A percentile compares a stretch with the other conserved stretches of the same genome.
Conservation (phyloP, 2,888 invertebrate genomes). For the Periphyllus acericola region DNA sequence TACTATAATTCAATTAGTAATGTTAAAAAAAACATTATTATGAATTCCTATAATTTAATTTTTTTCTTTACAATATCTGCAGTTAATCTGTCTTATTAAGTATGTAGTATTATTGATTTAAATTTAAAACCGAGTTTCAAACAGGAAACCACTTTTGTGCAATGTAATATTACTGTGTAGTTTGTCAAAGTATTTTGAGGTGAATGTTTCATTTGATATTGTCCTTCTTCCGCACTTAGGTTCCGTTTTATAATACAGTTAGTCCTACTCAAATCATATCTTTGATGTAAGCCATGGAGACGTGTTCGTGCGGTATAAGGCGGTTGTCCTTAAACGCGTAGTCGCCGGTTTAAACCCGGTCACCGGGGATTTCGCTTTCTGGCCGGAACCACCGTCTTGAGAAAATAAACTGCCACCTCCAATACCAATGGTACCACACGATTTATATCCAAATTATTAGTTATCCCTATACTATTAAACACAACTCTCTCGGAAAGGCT, state of each 20-base stretch:
- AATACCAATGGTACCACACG: too few species aligned
- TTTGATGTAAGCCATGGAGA: not conserved
- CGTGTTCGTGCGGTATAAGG: too few species aligned
- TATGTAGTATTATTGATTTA: not conserved
- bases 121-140: not conserved
- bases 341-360: not conserved
- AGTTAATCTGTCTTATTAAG: not conserved
- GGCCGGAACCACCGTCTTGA: too few species aligned
- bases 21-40: not conserved
- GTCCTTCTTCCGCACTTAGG: not conserved
- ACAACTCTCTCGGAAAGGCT: too few species aligned
- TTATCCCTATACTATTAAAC: too few species aligned
- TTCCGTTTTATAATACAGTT: not conserved
- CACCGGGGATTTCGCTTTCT: too few species aligned
- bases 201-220: not conserved
- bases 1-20: not conserved
- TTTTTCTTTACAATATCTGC: not conserved
- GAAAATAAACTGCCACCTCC: too few species aligned
- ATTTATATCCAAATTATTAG: too few species aligned
- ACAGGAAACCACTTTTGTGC: conserved; percentile 3
- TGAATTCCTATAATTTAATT: not conserved
- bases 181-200: not conserved
- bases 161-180: conserved; percentile 13
- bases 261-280: not conserved
- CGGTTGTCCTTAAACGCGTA: too few species aligned